phyloP scores from a whole-genome alignment of 2,888 invertebrate genomes.

The Cerceris ruficornis region DNA sequence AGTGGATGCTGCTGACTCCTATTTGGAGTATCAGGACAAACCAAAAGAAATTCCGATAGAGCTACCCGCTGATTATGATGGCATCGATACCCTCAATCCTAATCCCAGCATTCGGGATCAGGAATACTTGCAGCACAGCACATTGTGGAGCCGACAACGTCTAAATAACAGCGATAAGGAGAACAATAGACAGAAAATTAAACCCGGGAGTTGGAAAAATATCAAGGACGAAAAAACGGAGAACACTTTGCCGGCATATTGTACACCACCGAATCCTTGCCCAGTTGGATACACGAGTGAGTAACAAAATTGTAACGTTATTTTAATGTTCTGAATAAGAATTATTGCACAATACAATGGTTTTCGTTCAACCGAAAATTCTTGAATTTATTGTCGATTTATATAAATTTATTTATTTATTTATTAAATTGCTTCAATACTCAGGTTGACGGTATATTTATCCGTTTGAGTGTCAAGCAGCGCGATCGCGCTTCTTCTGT shows the following conservation, averaged over 20 bases:
- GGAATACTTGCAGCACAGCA: constrained; percentile 93
- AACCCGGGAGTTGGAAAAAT: constrained; percentile 82
- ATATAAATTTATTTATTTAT: too few species aligned
- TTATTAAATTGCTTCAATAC: too few species aligned
- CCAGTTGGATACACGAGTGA: constrained; percentile 95
- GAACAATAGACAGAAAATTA: constrained; percentile 79
- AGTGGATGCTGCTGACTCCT: constrained; percentile 85
- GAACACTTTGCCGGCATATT: constrained; percentile 97
- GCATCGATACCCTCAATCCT: constrained; percentile 86
- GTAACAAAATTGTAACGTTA: constrained; percentile 25
- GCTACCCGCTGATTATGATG: constrained; percentile 87
- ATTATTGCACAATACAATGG: too few species aligned
- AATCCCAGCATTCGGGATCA: constrained; percentile 93
- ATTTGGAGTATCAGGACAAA: constrained; percentile 85
- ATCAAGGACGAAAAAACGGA: constrained; percentile 93
- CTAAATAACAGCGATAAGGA: constrained; percentile 83
- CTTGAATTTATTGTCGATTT: too few species aligned
- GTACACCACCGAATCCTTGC: constrained; percentile 99
- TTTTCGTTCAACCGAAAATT: too few species aligned
- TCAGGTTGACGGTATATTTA: too few species aligned
- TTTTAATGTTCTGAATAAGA: not conserved
- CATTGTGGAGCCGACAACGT: constrained; percentile 89
- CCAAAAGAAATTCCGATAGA: constrained; percentile 79
- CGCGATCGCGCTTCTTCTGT: too few species aligned
- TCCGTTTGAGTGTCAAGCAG: too few species aligned